Evolutionary conservation across 2,888 invertebrate species (phyloP).

Genomic region (Heliconius cydno): DNA sequence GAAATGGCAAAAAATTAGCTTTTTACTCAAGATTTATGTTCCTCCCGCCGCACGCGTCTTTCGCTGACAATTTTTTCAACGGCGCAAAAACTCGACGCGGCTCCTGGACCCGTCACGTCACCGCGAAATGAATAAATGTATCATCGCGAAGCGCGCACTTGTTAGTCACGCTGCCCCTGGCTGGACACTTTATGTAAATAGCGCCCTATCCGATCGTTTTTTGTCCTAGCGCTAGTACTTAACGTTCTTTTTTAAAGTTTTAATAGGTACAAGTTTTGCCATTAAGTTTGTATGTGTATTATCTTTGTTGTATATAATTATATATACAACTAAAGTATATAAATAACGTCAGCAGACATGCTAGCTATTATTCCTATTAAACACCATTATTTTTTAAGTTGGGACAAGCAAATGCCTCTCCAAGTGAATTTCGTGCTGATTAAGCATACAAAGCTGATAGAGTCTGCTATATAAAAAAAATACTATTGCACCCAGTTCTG

Average conservation of each 20-base stretch:
- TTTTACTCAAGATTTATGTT: slow-evolving; percentile 74
- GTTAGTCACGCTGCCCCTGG: slow-evolving; percentile 30
- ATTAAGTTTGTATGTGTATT: neutral
- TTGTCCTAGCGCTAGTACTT: slow-evolving; percentile 13
- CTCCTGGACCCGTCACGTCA: slow-evolving; percentile 36
- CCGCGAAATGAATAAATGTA: slow-evolving; percentile 36
- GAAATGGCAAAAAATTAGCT: slow-evolving; percentile 75
- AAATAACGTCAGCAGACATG: neutral
- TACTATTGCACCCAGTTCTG: slow-evolving; percentile 11
- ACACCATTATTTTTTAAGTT: neutral
- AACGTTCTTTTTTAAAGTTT: neutral
- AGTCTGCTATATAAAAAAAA: neutral
- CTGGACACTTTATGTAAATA: slow-evolving; percentile 23
- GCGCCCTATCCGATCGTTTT: slow-evolving; percentile 7
- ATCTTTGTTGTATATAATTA: neutral
- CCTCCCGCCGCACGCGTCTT: slow-evolving; percentile 45
- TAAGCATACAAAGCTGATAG: neutral
- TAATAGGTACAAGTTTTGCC: neutral
- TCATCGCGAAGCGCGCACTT: slow-evolving; percentile 30
- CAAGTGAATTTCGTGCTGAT: neutral
- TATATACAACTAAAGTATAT: neutral
- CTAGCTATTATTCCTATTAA: neutral
- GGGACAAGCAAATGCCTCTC: neutral
- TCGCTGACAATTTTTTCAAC: slow-evolving; percentile 40
- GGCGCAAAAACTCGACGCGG: slow-evolving; percentile 43